These are phyloP conservation scores for Drosophila gunungcola DNA, from an alignment of 1,140 invertebrate genomes.

Conservation along the genomic window DNA sequence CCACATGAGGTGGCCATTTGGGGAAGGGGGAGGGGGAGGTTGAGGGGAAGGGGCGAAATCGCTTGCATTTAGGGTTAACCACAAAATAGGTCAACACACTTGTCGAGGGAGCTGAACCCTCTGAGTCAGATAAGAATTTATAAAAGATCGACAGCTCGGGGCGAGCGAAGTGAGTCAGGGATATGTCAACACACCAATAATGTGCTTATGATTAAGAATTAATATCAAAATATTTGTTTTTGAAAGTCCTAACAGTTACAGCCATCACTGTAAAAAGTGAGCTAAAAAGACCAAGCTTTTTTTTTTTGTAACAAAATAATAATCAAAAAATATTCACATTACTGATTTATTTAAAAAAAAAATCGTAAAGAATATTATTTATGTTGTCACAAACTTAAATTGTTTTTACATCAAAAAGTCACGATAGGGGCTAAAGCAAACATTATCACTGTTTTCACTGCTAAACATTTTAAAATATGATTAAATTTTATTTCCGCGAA, in stretches of 20 bases:
- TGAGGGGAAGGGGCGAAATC: neutral
- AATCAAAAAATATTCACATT: no score
- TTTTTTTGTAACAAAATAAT: no score
- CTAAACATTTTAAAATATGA: no score
- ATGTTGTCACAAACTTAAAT: no score
- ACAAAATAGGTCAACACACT: conserved; percentile 48
- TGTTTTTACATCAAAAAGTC: no score
- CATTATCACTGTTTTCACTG: no score
- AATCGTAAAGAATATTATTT: no score
- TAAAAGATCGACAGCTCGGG: conserved; percentile 15
- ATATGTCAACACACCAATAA: neutral
- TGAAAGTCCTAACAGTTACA: neutral
- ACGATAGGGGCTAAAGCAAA: no score
- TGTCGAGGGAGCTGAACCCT: conserved; percentile 9
- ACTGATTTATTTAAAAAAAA: no score
- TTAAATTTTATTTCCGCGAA: no score
- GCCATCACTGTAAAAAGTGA: no score
- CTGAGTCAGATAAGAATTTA: conserved; percentile 33
- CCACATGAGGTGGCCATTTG: conserved; percentile 1
- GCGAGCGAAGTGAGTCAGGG: conserved; percentile 25
- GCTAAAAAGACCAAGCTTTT: no score
- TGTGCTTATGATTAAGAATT: neutral
- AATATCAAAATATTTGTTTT: neutral
- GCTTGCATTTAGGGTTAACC: conserved; percentile 33
- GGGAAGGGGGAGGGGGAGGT: neutral